A percentile compares a stretch with the other conserved stretches of the same genome.
Evolutionary conservation across 2,888 invertebrate genomes (phyloP).

Genomic region (Lepidonotus clava): DNA sequence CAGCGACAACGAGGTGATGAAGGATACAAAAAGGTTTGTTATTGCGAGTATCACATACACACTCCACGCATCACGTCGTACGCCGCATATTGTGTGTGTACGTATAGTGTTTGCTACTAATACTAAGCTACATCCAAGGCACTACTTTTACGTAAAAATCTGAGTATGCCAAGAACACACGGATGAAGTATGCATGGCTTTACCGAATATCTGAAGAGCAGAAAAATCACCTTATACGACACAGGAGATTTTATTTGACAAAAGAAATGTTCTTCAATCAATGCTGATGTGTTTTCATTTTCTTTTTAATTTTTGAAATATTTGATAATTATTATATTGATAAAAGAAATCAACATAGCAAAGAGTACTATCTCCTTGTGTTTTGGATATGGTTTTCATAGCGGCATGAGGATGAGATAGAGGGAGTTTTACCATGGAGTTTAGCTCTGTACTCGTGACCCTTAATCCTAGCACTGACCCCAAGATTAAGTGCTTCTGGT

Average conservation of each 20-base stretch:
- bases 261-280: background rate
- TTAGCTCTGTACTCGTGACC: background rate
- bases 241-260: slow-evolving; percentile 28
- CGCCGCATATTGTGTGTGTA: background rate
- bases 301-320: background rate
- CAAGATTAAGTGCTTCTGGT: too few species aligned
- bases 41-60: background rate
- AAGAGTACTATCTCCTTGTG: background rate
- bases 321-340: background rate
- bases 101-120: background rate
- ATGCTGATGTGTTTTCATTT: background rate
- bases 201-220: background rate
- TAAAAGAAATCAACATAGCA: background rate
- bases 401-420: background rate
- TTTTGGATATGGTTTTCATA: slow-evolving; percentile 29
- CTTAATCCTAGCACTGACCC: too few species aligned
- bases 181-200: background rate
- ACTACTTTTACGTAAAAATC: background rate
- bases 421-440: slow-evolving; percentile 14
- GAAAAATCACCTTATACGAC: background rate
- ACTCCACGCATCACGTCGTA: background rate
- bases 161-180: too few species aligned
- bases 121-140: background rate
- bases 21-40: background rate
- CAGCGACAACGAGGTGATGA: background rate